Percentiles rank a stretch among this genome's conserved stretches.
These are phyloP conservation scores for Sipha maydis DNA, from an alignment of 2,888 invertebrate genomes.

Conservation along the genomic window DNA sequence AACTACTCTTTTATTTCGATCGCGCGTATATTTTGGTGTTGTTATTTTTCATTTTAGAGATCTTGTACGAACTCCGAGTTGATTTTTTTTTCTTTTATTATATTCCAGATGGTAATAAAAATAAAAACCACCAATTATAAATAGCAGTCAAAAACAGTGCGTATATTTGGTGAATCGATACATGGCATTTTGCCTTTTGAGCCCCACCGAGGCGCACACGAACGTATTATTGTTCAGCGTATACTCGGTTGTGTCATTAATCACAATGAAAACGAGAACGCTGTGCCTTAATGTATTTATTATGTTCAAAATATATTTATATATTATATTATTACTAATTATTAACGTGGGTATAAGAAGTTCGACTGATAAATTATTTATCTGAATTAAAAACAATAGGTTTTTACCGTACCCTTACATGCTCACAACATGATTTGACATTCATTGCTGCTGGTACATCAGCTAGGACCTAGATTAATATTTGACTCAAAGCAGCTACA, in stretches of 20 bases:
- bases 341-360: not conserved
- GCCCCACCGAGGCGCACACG: not conserved
- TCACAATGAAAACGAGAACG: not conserved
- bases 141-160: constrained; percentile 31
- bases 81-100: not conserved
- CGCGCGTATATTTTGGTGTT: not conserved
- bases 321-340: too few species aligned
- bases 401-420: not conserved
- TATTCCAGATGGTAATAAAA: constrained; percentile 7
- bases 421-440: too few species aligned
- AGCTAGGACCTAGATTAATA: too few species aligned
- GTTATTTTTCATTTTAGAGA: not conserved
- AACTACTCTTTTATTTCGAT: not conserved
- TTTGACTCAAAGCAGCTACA: too few species aligned
- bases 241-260: not conserved
- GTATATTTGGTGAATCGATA: constrained; percentile 8
- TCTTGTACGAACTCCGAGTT: not conserved
- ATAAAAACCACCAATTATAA: constrained; percentile 6
- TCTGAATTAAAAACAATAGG: not conserved
- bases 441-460: too few species aligned
- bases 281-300: not conserved
- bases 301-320: not conserved
- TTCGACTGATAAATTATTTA: not conserved
- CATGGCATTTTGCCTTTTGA: constrained; percentile 49
- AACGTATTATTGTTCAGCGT: not conserved